Conservation (phyloP, 2,113 vertebrate species). For the Callopanchax toddi region DNA sequence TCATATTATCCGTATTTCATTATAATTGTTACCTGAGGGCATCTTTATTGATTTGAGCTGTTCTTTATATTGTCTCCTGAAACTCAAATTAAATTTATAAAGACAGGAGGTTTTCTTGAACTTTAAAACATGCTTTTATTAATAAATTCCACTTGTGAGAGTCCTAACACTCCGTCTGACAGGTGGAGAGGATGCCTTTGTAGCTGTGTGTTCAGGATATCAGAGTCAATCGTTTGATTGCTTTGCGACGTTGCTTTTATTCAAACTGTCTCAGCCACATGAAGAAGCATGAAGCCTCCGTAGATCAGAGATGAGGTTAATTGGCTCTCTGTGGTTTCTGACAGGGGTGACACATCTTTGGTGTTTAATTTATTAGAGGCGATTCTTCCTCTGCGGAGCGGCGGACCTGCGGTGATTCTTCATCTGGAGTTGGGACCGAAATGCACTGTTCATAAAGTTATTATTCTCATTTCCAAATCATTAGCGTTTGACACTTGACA, state of each 20-base stretch:
- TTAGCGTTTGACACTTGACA: not conserved
- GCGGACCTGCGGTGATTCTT: conserved; percentile 29
- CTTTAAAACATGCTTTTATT: not conserved
- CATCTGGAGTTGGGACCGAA: conserved; percentile 18
- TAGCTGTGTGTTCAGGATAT: conserved; percentile 12
- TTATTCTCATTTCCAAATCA: not conserved
- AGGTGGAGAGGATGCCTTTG: not conserved
- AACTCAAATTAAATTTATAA: not conserved
- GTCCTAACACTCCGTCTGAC: not conserved
- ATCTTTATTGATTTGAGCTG: conserved; percentile 40
- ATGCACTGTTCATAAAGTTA: not conserved
- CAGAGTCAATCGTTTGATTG: conserved; percentile 7
- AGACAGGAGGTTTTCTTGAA: not conserved
- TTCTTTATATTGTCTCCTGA: conserved; percentile 46
- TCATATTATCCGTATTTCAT: conserved; percentile 9
- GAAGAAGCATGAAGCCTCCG: conserved; percentile 29
- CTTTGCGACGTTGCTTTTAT: conserved; percentile 19
- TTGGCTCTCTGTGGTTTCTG: conserved; percentile 44
- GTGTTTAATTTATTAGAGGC: conserved; percentile 62
- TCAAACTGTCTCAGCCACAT: conserved; percentile 22
- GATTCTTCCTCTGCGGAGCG: conserved; percentile 33
- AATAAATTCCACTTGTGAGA: not conserved
- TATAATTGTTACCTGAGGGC: conserved; percentile 27
- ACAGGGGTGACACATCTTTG: conserved; percentile 35
- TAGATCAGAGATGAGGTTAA: conserved; percentile 51